Base-by-base conservation (phyloP, 2,888 invertebrate species). In the Mythimna ferrago region DNA sequence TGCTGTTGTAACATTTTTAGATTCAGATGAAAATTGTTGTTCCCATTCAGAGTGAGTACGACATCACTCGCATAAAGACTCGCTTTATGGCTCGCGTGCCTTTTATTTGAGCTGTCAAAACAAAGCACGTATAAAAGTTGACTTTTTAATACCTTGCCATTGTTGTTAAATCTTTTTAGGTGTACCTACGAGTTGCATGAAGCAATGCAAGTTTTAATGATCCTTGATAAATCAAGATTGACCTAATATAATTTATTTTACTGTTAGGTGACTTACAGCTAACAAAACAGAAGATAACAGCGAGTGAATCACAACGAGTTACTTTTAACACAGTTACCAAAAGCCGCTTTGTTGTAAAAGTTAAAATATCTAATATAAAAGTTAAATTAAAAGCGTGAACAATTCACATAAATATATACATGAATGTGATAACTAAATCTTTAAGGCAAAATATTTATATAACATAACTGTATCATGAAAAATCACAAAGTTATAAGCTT, bases 11-110 rank as follows among this genome's bases (percentile, higher is more conserved):
- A 78, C 54, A 69, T 71, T 78, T 82, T 82, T 80, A 80, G 81
- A 66, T 61, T 66, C 76, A 66, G 54, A 78, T 82, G 78, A 78
- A 81, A 78, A 81, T 81, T 54, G 57, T 78, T 65, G 78, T 76
- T 38, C 67, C 26, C 81, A 53, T 82, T 57, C 62, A 78, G 56
- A 63, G 66, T 2, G 58, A 60, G 76, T 61, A 62, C 54, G 60
- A 38, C 71, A 44, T 71, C 78, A 71, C 65, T 66, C 65, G 71
- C 57, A 54, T 70, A 78, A 81, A 81, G 71, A 54, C 51, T 56
- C 66, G 51, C 56, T 81, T 78, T 82, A 71, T 58, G 21, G 35
- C 41, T 62, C 41, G 72, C n/a, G 14, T 48, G 11, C 10, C 65
- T 78, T 71, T 71, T 82, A 66, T 78, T 82, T 70, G 58, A 65